A percentile compares a stretch with the other conserved stretches of the same genome.
Conservation (phyloP, 2,797 vertebrate genomes). For the Muscicapa comitata region DNA sequence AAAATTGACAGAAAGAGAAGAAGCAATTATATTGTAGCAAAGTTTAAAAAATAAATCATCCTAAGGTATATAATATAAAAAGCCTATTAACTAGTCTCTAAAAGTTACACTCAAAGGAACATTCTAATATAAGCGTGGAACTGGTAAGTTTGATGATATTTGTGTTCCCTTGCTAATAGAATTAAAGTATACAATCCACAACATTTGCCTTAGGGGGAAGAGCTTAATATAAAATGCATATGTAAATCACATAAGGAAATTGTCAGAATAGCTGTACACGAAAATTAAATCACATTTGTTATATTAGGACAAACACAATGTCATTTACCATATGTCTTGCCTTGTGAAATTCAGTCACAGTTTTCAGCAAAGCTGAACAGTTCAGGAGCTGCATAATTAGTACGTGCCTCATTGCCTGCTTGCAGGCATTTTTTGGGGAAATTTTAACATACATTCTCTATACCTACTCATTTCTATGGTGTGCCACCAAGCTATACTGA, state of each 20-base stretch:
- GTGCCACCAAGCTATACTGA: not conserved
- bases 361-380: not conserved
- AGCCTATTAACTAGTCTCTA: not conserved
- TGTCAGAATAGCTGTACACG: conserved; percentile 13
- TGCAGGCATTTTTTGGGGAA: not conserved
- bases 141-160: not conserved
- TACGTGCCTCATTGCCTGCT: not conserved
- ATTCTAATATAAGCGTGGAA: not conserved
- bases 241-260: conserved; percentile 27
- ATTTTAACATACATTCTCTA: not conserved
- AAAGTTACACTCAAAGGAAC: not conserved
- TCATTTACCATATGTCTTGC: conserved; percentile 10
- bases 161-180: not conserved
- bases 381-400: not conserved
- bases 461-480: not conserved
- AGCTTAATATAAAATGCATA: not conserved
- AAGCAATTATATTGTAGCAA: not conserved
- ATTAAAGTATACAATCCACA: not conserved
- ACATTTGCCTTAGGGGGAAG: not conserved
- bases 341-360: conserved; percentile 4
- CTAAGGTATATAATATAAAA: not conserved
- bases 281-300: conserved; percentile 7
- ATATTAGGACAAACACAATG: not conserved
- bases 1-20: not conserved
- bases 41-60: not conserved